phyloP scores from a whole-genome alignment of 2,113 vertebrate species.

The Neotoma lepida region DNA sequence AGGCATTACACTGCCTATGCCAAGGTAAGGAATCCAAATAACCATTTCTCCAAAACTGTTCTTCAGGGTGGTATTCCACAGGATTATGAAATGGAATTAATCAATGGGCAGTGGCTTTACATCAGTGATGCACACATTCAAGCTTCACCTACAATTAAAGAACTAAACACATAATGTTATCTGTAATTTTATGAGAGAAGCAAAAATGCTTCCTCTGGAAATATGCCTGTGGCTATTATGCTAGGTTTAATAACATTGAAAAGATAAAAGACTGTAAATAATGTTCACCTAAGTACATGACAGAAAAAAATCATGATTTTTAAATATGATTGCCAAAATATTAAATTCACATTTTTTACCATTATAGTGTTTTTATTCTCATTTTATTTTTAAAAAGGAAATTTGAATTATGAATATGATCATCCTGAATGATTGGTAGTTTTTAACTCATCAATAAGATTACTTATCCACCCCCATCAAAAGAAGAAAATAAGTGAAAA shows the following conservation, averaged over 20 bases:
- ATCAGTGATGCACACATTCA: not conserved
- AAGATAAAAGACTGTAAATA: not conserved
- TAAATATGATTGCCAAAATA: not conserved
- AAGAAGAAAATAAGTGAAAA: not conserved
- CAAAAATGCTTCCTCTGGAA: not conserved
- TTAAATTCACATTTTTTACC: not conserved
- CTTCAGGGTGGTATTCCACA: not conserved
- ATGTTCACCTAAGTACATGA: not conserved
- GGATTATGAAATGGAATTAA: not conserved
- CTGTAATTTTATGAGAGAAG: not conserved
- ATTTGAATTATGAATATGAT: not conserved
- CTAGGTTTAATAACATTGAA: not conserved
- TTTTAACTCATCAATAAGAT: not conserved
- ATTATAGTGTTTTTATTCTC: not conserved
- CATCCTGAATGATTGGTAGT: not conserved
- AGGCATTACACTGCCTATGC: not conserved
- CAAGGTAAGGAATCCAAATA: not conserved
- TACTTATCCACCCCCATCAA: not conserved
- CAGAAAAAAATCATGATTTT: not conserved
- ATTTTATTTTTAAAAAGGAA: not conserved
- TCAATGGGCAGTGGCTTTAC: not conserved
- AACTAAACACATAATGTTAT: not conserved
- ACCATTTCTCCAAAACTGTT: not conserved
- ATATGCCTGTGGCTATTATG: not conserved
- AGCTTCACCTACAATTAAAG: not conserved